A percentile compares a stretch with the other conserved stretches of the same genome.
Conservation (phyloP, 2,888 invertebrate genomes). For the Machimus atricapillus region DNA sequence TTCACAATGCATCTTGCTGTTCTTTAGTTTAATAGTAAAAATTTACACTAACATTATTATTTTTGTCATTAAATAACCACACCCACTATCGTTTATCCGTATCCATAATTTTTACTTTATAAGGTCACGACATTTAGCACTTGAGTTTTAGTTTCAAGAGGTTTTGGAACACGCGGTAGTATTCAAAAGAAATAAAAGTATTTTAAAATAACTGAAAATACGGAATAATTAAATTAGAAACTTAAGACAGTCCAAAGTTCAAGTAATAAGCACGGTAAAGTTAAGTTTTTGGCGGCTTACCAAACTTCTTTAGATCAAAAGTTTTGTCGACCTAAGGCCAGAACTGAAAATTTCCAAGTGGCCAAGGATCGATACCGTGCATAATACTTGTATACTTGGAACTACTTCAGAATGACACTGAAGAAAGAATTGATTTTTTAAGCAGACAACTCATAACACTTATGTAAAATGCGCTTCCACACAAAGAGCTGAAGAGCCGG, state of each 20-base stretch:
- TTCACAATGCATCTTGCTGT: not conserved
- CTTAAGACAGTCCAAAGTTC: slow-evolving; percentile 2
- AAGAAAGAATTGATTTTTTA: slow-evolving; percentile 8
- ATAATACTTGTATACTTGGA: slow-evolving; percentile 13
- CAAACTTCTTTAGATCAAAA: not conserved
- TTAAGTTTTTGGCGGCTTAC: not conserved
- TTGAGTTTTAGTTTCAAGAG: not conserved
- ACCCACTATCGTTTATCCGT: not conserved
- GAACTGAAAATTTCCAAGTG: not conserved
- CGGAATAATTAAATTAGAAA: not conserved
- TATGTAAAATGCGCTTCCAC: slow-evolving; percentile 8
- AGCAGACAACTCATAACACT: slow-evolving; percentile 7
- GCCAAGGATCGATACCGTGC: not conserved
- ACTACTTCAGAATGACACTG: not conserved
- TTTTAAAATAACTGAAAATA: not conserved
- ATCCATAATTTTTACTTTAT: not conserved
- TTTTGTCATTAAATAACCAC: not conserved
- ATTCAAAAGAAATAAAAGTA: not conserved
- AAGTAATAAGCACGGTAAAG: not conserved
- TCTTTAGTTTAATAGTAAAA: not conserved
- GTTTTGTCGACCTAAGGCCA: not conserved
- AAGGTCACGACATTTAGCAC: not conserved
- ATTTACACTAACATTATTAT: not conserved
- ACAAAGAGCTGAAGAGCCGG: not conserved
- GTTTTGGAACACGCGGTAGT: not conserved